These are phyloP conservation scores for Ostrea denselamellosa DNA, from an alignment of 1,140 invertebrate species.

Conservation along the genomic window DNA sequence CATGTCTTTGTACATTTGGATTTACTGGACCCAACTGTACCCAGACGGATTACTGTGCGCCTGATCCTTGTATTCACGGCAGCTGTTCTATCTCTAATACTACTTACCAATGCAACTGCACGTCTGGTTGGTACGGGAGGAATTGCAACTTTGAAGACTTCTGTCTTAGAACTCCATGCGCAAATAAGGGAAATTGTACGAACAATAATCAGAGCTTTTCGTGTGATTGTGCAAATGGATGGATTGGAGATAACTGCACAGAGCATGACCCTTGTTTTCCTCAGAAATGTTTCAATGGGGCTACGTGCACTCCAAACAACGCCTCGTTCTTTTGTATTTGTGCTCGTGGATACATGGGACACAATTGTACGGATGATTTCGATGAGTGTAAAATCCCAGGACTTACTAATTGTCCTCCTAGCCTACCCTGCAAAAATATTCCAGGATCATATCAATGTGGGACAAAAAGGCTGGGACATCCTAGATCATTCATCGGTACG, in stretches of 20 bases:
- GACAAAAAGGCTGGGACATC: not conserved
- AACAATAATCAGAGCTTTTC: not conserved
- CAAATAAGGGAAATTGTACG: conserved; percentile 9
- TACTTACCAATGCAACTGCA: conserved; percentile 26
- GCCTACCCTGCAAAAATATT: not conserved
- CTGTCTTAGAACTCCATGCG: conserved; percentile 9
- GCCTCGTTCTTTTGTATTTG: not conserved
- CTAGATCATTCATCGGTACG: conserved; percentile 1
- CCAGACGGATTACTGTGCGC: conserved; percentile 15
- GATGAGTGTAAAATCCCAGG: not conserved
- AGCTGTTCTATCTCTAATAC: not conserved
- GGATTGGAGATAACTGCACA: not conserved
- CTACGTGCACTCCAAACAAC: not conserved
- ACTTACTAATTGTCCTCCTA: not conserved
- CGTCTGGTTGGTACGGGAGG: not conserved
- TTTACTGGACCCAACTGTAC: conserved; percentile 38
- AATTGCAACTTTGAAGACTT: conserved; percentile 20
- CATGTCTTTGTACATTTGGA: conserved; percentile 38
- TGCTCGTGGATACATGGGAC: not conserved
- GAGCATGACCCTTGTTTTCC: not conserved
- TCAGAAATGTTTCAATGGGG: conserved; percentile 9
- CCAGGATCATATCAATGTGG: not conserved
- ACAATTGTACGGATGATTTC: not conserved
- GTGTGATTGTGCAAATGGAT: conserved; percentile 14
- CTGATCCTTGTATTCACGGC: conserved; percentile 26